Base-by-base conservation (phyloP, 2,113 vertebrate species). In the Paedocypris sp. region DNA sequence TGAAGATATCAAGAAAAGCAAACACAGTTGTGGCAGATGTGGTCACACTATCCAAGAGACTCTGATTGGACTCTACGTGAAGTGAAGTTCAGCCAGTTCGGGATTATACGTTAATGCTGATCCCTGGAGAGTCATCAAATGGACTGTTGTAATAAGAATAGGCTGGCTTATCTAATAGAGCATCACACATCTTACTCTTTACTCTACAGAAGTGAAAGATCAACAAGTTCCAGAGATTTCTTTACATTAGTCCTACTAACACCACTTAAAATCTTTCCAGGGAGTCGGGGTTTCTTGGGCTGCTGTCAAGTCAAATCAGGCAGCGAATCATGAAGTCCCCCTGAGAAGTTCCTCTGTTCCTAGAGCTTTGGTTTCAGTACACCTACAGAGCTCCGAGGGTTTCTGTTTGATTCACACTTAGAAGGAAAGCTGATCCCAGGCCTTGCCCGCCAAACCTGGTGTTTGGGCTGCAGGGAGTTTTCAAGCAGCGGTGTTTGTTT, bases 111-210 rank as follows among this genome's bases (percentile, higher is more conserved):
- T 79, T 75, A 64, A 59, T 18, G 19, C 10, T 9, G 6, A 47
- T 71, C 74, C 71, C 73, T 11, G 29, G 70, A 73, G 77, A 76
- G 72, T 62, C 41, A 36, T 50, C 47, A 58, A 67, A 66, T 65
- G 41, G 66, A 70, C 29, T 45, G 73, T 69, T 38, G 16, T 29
- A 4, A 42, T 12, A 76, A 66, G 77, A 81, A 80, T 78, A 70
- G 63, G 69, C 71, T 73, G 63, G 64, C 52, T 68, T 67, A 74
- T 81, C 75, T 76, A 73, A 75, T 77, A 75, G 42, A 15, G 10
- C 22, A 28, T 39, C 26, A 4, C 11, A 10, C 22, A 3, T 26
- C 22, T 39, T 5, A 5, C 15, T 28, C 15, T 58, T 12, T 22
- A 32, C 11, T 57, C 7, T 43, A 32, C 39, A 6, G 26, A 9